Evolutionary conservation across 2,888 invertebrate genomes (phyloP), one percentile per base, ranked within the genome.

Genomic region (Amphimallon solstitiale): DNA sequence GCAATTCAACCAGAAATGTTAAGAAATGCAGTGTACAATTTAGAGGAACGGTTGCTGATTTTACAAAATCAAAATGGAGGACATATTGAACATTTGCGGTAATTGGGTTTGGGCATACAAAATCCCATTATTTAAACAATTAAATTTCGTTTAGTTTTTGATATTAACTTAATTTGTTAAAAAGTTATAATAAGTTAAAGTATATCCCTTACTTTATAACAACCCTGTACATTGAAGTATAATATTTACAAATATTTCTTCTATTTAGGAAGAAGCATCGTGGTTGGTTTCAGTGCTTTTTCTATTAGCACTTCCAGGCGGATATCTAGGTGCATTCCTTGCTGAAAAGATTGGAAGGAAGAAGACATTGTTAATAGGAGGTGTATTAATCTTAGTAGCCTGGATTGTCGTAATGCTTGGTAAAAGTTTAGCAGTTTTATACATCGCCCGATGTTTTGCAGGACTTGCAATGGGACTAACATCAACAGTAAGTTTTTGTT

Each of bases 391-490:
- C 17, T 79, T 85, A 35, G 61, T 86, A 70, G 86, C 87, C 71
- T 88, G 87, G 85, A 48, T 72, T 1, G 74, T 81, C 0, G 51
- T 81, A 40, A 46, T 68, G 0, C 72, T 73, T 62, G 69, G 68
- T 1, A 70, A 63, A 29, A 62, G 64, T 10, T 62, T 87, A 0
- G 75, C 77, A 0, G 86, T 88, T 85, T 81, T 90, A 3, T 86
- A 87, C 71, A 80, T 84, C 0, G 89, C 89, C 0, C 82, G 90
- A 63, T 86, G 90, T 52, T 82, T 92, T 35, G 87, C 87, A 3
- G 93, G 92, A 34, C 74, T 90, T 6, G 88, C 90, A 14, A 88
- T 88, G 38, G 92, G 92, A 14, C 90, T 92, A 0, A 60, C 66
- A 10, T 9, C 23, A 17, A 48, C 23, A n/a, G 29, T 29, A 29